Evolutionary conservation across 1,140 invertebrate genomes (phyloP).

Genomic region (Hylyphantes graminicola): DNA sequence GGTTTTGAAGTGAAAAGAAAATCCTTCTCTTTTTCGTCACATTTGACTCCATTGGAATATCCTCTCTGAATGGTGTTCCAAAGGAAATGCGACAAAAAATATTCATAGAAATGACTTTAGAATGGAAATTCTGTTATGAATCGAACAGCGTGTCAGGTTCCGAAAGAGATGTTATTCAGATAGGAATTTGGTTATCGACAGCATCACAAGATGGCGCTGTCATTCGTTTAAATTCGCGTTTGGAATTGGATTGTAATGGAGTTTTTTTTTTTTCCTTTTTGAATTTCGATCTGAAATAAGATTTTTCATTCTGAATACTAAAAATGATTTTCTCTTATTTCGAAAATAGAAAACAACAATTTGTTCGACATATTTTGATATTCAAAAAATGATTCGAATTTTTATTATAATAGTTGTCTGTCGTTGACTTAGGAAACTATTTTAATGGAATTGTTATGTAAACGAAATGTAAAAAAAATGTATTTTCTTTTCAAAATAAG

Average conservation of each 20-base stretch:
- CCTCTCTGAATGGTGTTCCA: neutral
- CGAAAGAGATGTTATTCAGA: constrained; percentile 10
- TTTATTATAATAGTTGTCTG: no score
- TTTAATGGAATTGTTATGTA: no score
- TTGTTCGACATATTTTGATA: no score
- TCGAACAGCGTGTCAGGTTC: constrained; percentile 14
- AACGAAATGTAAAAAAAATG: no score
- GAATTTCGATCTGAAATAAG: no score
- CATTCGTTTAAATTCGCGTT: constrained; percentile 15
- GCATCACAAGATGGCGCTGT: constrained; percentile 30
- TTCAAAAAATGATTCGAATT: no score
- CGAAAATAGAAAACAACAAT: no score
- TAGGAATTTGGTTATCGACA: constrained; percentile 26
- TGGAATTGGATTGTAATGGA: constrained; percentile 16
- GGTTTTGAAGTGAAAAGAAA: constrained; percentile 11
- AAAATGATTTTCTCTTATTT: no score
- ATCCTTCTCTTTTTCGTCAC: constrained; percentile 20
- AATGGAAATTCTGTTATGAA: constrained; percentile 45
- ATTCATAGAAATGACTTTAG: constrained; percentile 48
- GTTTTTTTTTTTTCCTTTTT: neutral
- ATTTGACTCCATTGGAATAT: constrained; percentile 35
- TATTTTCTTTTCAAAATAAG: no score
- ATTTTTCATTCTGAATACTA: no score
- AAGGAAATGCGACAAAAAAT: constrained; percentile 15
- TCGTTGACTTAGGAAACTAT: no score